Evolutionary conservation across 2,888 invertebrate genomes (phyloP), one percentile per base, ranked within the genome.

Genomic region (Tuta absoluta): DNA sequence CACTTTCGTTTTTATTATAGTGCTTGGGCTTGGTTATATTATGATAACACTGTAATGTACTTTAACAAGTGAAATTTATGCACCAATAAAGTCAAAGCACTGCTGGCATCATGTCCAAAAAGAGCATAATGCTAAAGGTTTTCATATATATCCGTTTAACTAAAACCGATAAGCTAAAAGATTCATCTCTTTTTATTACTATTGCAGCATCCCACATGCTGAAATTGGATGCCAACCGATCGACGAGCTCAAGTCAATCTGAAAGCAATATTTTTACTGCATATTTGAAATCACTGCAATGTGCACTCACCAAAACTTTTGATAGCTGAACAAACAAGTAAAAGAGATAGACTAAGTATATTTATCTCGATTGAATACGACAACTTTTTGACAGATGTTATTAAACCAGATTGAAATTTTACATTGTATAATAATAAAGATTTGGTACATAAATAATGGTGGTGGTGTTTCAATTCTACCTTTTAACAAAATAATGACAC

Each of bases 171-270:
- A 11, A 33, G 33, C 14, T 33, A 28, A 24, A 24, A 56, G n/a
- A 28, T 56, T 33, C 19, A 56, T 33, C 33, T 56, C 17, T 12
- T 24, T 56, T 12, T 56, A 56, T 56, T 56, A 24, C 24, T 1
- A n/a, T 56, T 17, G n/a, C 56, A 33, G 56, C 4, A 19, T 24
- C 24, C 28, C 28, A n/a, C n/a, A 56, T 24, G 33, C 33, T 56
- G 56, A 24, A 23, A 33, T 56, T 33, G 56, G 56, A 56, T 33
- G 33, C 24, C 14, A 17, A 8, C n/a, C 56, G n/a, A 56, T 33
- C 28, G 56, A 33, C n/a, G 33, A 56, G 33, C 56, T 56, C 28
- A 56, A 56, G 24, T 56, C 24, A 56, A 56, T 56, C 56, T 24
- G 28, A 56, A 56, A 33, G n/a, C 56, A 56, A 56, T 56, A 56